These are phyloP conservation scores for Drepana arcuata DNA, from an alignment of 1,140 invertebrate genomes.

Conservation along the genomic window DNA sequence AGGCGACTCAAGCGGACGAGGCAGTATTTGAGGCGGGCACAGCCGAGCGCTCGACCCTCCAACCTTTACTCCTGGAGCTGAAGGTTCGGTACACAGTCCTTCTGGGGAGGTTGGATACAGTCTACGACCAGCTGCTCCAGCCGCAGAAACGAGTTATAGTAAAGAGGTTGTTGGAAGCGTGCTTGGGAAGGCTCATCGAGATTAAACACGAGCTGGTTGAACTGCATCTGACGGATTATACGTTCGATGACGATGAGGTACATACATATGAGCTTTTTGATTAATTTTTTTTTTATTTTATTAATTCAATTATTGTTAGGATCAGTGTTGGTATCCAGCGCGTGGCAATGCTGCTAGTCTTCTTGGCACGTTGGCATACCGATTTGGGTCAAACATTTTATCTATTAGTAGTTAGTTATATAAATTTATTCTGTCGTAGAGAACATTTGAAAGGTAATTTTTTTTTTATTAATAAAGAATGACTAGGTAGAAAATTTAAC, in stretches of 20 bases:
- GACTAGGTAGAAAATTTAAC: too few relatives aligned
- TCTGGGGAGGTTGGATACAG: conserved; percentile 81
- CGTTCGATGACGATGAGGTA: conserved; percentile 87
- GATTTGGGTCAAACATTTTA: too few relatives aligned
- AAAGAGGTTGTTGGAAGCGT: conserved; percentile 83
- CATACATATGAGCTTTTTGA: too few relatives aligned
- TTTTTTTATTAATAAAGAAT: too few relatives aligned
- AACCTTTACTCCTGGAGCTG: conserved; percentile 73
- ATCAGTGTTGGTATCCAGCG: too few relatives aligned
- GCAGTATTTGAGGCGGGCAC: conserved; percentile 75
- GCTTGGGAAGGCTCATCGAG: conserved; percentile 84
- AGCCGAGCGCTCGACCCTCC: conserved; percentile 75
- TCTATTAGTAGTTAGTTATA: too few relatives aligned
- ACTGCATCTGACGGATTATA: conserved; percentile 88
- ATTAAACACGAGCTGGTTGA: conserved; percentile 90
- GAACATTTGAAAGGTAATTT: too few relatives aligned
- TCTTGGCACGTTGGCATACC: too few relatives aligned
- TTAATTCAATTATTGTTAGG: too few relatives aligned
- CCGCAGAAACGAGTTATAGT: conserved; percentile 91
- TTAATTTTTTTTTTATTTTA: too few relatives aligned
- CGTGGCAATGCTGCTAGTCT: too few relatives aligned
- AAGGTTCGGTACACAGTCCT: conserved; percentile 87
- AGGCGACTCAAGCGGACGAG: conserved; percentile 76
- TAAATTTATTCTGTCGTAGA: too few relatives aligned
- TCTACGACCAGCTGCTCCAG: conserved; percentile 93